Evolutionary conservation across 2,113 vertebrate genomes (phyloP), one percentile per base, ranked within the genome.

Genomic region (Acrocephalus kingi): DNA sequence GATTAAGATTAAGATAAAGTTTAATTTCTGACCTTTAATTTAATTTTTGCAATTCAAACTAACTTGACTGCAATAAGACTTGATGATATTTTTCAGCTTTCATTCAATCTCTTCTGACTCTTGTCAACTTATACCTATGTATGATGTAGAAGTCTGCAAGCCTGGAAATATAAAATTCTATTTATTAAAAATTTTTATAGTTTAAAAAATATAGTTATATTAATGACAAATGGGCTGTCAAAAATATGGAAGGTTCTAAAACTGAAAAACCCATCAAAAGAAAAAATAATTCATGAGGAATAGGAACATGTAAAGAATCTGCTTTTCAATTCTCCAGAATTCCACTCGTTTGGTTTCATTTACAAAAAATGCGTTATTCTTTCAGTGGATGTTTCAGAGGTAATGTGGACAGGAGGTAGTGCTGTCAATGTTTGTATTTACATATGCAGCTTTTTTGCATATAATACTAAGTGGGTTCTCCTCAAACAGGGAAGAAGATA

Each of bases 11-110:
- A 35, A 35, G 35, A 35, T 35, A 62, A 74, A 62, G n/a, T 86
- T 94, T 84, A 58, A 69, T 88, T 93, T 96, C 56, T 73, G 58
- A 77, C 19, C 20, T 94, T 61, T 48, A 61, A 31, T 77, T 90
- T 83, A 56, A 61, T 62, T 94, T 89, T 54, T 77, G 6, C 54
- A 41, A 61, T 52, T 83, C 20, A 19, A 68, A 52, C 24, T 48
- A 51, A 28, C 24, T 85, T 68, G 23, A 27, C 27, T 76, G 19
- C 14, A 45, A 7, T 41, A 62, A 92, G 39, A 45, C 19, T 62
- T 56, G 4, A 6, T 80, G 19, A 74, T 37, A 20, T n/a, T 84
- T 86, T 92, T 62, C 20, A 64, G 4, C 39, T 84, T 92, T 80
- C 59, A 25, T 84, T 66, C 35, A 43, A 7, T 64, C 17, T 80